Percentiles rank a stretch among this genome's conserved stretches.
These are phyloP conservation scores for Lycaon pictus DNA, from an alignment of 2,113 vertebrate species.

Conservation along the genomic window DNA sequence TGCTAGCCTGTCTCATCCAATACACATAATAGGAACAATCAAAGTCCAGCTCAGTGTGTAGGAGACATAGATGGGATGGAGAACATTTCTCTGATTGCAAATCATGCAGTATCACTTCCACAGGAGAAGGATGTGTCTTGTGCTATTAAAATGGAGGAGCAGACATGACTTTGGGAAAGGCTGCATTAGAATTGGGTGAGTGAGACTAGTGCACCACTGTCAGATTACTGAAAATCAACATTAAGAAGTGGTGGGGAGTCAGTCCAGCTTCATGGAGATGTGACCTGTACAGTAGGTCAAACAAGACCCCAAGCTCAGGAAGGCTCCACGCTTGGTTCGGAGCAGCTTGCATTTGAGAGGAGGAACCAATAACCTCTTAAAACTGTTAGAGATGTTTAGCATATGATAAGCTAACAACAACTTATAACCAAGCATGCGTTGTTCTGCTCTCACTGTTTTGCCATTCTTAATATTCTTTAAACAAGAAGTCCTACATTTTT, in stretches of 20 bases:
- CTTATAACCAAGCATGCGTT: not conserved
- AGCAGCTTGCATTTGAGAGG: not conserved
- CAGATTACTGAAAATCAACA: not conserved
- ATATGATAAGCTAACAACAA: not conserved
- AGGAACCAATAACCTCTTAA: not conserved
- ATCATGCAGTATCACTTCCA: not conserved
- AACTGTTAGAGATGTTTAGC: not conserved
- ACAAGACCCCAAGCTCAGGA: not conserved
- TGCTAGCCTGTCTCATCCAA: fast-evolving
- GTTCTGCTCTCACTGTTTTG: not conserved
- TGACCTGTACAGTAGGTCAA: not conserved
- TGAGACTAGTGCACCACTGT: not conserved
- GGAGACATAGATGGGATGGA: not conserved
- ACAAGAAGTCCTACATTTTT: not conserved
- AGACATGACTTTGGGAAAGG: not conserved
- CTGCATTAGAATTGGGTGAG: not conserved
- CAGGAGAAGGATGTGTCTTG: not conserved
- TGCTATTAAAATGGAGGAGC: not conserved
- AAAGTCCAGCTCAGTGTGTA: not conserved
- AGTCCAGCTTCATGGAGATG: not conserved
- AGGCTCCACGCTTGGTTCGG: not conserved
- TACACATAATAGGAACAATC: too few species aligned
- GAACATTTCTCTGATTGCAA: not conserved
- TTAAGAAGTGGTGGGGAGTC: not conserved
- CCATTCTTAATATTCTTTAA: not conserved